These are phyloP conservation scores for Psammodynastes pulverulentus DNA, from an alignment of 2,113 vertebrate species.

Conservation along the genomic window DNA sequence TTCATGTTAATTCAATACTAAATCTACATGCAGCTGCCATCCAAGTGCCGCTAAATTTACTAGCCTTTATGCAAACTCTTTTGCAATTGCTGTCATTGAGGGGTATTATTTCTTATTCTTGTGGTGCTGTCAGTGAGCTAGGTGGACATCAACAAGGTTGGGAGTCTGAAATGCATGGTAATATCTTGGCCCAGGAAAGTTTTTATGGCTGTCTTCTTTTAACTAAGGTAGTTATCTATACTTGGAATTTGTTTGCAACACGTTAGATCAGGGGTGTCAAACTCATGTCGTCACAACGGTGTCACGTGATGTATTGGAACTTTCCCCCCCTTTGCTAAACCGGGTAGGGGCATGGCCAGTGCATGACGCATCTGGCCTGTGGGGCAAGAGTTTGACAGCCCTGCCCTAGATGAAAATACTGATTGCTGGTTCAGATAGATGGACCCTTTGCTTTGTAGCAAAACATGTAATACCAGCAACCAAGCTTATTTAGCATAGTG, in stretches of 20 bases:
- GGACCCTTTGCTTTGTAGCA: background rate
- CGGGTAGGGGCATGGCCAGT: too few species aligned
- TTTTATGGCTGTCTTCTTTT: background rate
- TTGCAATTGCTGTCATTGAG: conserved; percentile 38
- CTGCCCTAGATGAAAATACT: background rate
- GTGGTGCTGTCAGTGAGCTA: background rate
- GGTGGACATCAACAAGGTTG: background rate
- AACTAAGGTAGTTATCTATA: background rate
- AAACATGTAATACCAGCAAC: background rate
- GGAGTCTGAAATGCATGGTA: conserved; percentile 4
- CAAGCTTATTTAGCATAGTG: background rate
- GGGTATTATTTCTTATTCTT: conserved; percentile 8
- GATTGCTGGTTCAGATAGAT: background rate
- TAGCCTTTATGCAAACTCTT: conserved; percentile 38
- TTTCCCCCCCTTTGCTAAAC: too few species aligned
- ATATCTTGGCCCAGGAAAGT: background rate
- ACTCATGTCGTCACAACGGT: too few species aligned
- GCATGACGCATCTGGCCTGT: too few species aligned
- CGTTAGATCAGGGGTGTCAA: background rate
- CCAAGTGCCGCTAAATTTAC: conserved; percentile 52
- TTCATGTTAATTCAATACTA: conserved; percentile 50
- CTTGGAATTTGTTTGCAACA: background rate
- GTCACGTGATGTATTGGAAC: too few species aligned
- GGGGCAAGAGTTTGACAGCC: too few species aligned
- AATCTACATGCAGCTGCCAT: conserved; percentile 43